A percentile compares a stretch with the other conserved stretches of the same genome.
phyloP scores from a whole-genome alignment of 2,888 invertebrate species.

The Lacanobia wlatinum region DNA sequence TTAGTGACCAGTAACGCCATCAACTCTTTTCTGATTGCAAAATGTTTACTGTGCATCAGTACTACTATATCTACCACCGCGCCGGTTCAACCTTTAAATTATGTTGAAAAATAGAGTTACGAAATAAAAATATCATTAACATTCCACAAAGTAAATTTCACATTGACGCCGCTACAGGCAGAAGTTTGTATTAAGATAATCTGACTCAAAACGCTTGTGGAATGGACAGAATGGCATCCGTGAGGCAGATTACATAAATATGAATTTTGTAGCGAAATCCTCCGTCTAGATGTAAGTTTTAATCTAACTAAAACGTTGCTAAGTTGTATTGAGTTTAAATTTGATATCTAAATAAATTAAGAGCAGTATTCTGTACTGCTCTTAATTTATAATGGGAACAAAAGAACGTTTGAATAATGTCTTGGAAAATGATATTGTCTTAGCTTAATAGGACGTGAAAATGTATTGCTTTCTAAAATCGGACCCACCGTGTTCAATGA shows the following conservation, averaged over 20 bases:
- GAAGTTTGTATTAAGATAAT: conserved; percentile 42
- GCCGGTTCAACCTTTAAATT: not conserved
- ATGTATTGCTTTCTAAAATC: not conserved
- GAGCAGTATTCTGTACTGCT: conserved; percentile 6
- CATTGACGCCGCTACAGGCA: conserved; percentile 6
- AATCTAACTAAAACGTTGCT: conserved; percentile 47
- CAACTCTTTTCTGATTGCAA: not conserved
- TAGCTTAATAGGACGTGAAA: not conserved
- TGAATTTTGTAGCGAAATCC: conserved; percentile 32
- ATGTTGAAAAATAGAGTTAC: not conserved
- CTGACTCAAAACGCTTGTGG: conserved; percentile 29
- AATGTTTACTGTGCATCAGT: not conserved
- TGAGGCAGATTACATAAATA: conserved; percentile 46
- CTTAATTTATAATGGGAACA: conserved; percentile 3
- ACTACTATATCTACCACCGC: not conserved
- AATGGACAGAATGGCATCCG: conserved; percentile 38
- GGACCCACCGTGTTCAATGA: no score
- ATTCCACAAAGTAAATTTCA: conserved; percentile 33
- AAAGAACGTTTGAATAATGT: not conserved
- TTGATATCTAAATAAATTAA: conserved; percentile 10
- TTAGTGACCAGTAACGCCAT: not conserved
- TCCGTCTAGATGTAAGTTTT: conserved; percentile 34
- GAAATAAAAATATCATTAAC: conserved; percentile 8
- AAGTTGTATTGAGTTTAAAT: conserved; percentile 41
- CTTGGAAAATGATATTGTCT: conserved; percentile 6